These are phyloP conservation scores for Arizona elegans DNA, from an alignment of 2,113 vertebrate species.

Conservation along the genomic window DNA sequence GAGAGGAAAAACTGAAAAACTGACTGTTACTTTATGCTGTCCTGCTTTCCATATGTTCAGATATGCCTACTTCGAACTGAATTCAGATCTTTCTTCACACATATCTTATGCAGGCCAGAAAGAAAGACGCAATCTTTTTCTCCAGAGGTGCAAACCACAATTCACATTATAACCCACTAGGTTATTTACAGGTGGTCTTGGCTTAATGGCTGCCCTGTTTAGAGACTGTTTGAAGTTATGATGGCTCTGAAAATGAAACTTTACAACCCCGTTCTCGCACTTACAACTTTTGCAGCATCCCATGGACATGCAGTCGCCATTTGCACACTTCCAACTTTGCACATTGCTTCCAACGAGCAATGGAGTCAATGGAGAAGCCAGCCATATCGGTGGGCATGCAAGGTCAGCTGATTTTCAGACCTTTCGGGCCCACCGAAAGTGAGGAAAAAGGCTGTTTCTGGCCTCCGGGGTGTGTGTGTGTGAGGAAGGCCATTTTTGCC, in stretches of 20 bases:
- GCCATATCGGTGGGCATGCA: too few species aligned
- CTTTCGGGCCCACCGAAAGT: too few species aligned
- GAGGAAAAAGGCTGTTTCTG: too few species aligned
- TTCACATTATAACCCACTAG: not conserved
- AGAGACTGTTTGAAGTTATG: not conserved
- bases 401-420: too few species aligned
- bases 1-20: constrained; percentile 7
- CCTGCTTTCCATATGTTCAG: not conserved
- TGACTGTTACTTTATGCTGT: not conserved
- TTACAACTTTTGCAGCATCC: not conserved
- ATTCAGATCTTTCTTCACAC: not conserved
- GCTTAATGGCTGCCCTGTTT: not conserved
- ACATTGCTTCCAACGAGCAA: not conserved
- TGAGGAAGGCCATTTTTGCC: too few species aligned
- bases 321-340: not conserved
- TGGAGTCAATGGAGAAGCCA: not conserved
- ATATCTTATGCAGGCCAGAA: not conserved
- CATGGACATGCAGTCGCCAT: not conserved
- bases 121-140: not conserved
- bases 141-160: not conserved
- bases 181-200: not conserved
- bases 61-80: not conserved
- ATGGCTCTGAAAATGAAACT: not conserved
- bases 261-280: not conserved
- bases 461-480: too few species aligned